Conservation (phyloP, 1,140 invertebrate species). For the Zaprionus gabonicus region DNA sequence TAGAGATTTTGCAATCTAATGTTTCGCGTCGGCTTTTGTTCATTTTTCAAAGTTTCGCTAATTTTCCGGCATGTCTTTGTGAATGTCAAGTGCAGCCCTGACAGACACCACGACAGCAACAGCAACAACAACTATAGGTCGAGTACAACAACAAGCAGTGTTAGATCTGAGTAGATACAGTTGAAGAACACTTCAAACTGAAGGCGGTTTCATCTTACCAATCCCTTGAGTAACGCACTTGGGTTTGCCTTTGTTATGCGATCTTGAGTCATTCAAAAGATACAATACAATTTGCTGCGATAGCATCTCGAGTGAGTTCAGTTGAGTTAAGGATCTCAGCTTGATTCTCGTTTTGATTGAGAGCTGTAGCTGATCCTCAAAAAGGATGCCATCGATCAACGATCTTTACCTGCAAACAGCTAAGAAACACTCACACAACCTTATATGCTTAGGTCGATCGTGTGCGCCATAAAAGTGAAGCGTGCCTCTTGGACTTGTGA, state of each 20-base stretch:
- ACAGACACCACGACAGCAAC: conserved; percentile 15
- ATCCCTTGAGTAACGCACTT: conserved; percentile 17
- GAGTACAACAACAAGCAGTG: background rate
- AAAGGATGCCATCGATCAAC: background rate
- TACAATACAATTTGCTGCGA: background rate
- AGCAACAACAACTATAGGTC: conserved; percentile 2
- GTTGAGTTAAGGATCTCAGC: background rate
- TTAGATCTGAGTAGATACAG: conserved; percentile 7
- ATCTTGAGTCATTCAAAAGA: conserved; percentile 14
- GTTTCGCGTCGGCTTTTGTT: conserved; percentile 45
- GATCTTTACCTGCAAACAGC: background rate
- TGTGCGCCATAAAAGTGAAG: conserved; percentile 30
- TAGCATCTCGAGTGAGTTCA: background rate
- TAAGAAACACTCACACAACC: too few species aligned
- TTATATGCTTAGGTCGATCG: background rate
- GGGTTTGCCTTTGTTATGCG: conserved; percentile 13
- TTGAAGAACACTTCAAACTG: conserved; percentile 14
- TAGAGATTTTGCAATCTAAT: conserved; percentile 64
- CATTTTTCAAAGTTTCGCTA: conserved; percentile 44
- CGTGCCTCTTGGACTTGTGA: conserved; percentile 13
- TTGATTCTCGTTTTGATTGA: background rate
- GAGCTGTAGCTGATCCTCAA: background rate
- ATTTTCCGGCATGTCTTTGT: conserved; percentile 53
- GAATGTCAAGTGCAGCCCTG: conserved; percentile 61
- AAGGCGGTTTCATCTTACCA: conserved; percentile 5